Conservation (phyloP, 2,113 vertebrate species). For the Rhinolophus ferrumequinum region DNA sequence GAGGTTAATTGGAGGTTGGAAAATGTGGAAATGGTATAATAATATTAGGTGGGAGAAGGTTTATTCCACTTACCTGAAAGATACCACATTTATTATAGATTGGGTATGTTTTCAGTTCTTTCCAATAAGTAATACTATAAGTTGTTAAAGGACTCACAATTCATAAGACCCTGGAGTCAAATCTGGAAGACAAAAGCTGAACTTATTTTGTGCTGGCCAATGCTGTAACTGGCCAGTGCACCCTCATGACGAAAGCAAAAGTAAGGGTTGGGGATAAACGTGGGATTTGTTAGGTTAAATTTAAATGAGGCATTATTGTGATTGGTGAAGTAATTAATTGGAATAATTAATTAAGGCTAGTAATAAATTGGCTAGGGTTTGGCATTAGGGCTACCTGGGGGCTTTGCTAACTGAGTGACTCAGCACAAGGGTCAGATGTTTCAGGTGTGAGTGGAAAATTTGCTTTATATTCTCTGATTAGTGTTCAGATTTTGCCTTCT, state of each 20-base stretch:
- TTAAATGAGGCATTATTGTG: not conserved
- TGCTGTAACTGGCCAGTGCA: not conserved
- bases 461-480: not conserved
- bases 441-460: not conserved
- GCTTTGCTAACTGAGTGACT: not conserved
- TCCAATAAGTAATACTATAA: not conserved
- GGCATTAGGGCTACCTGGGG: not conserved
- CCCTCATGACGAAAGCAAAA: not conserved
- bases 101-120: not conserved
- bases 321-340: not conserved
- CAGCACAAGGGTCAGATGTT: not conserved
- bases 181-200: not conserved
- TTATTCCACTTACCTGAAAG: not conserved
- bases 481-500: not conserved
- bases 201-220: not conserved
- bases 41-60: not conserved
- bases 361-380: not conserved
- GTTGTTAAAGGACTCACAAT: not conserved
- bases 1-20: not conserved
- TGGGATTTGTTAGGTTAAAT: not conserved
- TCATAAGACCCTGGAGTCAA: not conserved
- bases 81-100: not conserved
- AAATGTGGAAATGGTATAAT: not conserved
- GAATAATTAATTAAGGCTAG: not conserved
- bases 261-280: not conserved